Conservation (phyloP, 2,113 vertebrate genomes). For the Callospermophilus lateralis region DNA sequence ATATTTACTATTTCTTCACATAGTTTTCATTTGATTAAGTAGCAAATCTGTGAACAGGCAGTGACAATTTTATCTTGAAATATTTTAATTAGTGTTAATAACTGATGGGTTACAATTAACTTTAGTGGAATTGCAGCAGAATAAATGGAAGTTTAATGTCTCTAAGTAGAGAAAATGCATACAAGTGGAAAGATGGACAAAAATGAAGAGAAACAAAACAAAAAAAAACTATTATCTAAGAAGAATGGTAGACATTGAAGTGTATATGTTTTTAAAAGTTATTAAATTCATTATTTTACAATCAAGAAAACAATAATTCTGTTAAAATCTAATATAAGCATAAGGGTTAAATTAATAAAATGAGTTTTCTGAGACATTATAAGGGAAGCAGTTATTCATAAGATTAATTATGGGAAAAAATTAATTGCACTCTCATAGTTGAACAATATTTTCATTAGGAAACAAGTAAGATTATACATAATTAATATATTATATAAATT, state of each 20-base stretch:
- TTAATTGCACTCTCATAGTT: neutral
- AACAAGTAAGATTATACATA: neutral
- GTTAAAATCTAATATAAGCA: neutral
- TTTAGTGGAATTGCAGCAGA: neutral
- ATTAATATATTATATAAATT: no score
- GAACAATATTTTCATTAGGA: neutral
- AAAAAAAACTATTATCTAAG: neutral
- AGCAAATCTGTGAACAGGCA: neutral
- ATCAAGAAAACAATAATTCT: neutral
- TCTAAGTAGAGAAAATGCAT: neutral
- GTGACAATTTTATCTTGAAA: neutral
- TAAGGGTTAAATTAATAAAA: neutral
- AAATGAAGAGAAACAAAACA: neutral
- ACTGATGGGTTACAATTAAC: neutral
- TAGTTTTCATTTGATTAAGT: neutral
- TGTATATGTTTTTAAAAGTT: neutral
- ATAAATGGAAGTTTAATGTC: neutral
- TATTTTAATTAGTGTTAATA: neutral
- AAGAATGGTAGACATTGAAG: neutral
- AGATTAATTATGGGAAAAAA: neutral
- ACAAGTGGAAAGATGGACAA: neutral
- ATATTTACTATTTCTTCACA: neutral
- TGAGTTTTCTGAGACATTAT: neutral
- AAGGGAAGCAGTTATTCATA: neutral
- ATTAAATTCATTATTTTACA: neutral